Base-by-base conservation (phyloP, 1,140 invertebrate species). In the Harpegnathos saltator region DNA sequence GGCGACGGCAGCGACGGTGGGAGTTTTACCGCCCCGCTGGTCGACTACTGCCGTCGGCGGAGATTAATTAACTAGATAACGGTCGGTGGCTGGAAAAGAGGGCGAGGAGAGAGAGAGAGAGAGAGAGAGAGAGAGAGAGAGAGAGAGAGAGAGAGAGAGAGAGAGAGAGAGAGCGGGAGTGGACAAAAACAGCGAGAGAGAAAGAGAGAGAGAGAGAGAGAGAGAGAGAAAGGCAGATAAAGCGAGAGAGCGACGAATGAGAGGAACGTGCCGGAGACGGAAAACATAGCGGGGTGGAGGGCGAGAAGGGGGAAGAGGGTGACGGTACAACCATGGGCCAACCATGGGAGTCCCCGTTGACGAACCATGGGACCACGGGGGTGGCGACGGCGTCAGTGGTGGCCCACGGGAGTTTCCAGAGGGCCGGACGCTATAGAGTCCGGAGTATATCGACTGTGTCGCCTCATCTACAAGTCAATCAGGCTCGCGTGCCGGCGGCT, bases 401-500 rank as follows among this genome's bases (percentile, higher is more conserved):
- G 62, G 66, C 61, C 33, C 50, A 78, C 50, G 56, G 52, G 61
- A 59, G 63, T 84, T 78, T 88, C 61, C 66, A 48, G 63, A 74
- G 65, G 38, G 54, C 87, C 86, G 86, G 82, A 81, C 86, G 85
- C 72, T 75, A 58, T 80, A 58, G 84, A 72, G 75, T 81, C 83
- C 68, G 82, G 89, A 82, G 86, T 88, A 89, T 92, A 94, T 94
- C 92, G 93, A 93, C 92, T 93, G 92, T 93, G 92, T 94, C 92
- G 91, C 91, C 93, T 94, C 93, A 94, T 94, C 93, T 94, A 94
- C 93, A 94, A 94, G 93, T 94, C 93, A 94, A 94, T 94, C 93
- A 93, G 91, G 90, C 90, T 94, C 89, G 93, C 93, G 93, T 94
- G 93, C 90, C 88, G 75, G 77, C 63, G 71, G 92, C 91, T 92